Evolutionary conservation across 2,888 invertebrate species (phyloP).

Genomic region (Actias luna): DNA sequence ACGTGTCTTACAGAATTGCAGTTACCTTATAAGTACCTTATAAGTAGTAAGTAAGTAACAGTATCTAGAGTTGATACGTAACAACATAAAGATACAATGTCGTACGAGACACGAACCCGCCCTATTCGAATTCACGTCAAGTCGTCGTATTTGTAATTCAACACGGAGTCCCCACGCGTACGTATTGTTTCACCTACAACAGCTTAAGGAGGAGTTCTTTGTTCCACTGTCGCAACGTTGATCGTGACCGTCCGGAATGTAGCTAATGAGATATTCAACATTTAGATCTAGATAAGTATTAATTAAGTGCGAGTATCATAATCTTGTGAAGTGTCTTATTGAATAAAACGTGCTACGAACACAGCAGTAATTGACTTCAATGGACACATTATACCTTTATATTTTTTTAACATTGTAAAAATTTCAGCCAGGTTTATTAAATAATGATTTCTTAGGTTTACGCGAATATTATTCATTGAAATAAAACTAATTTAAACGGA

Average conservation of each 20-base stretch:
- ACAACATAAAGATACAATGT: slow-evolving; percentile 20
- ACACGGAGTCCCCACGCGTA: slow-evolving; percentile 61
- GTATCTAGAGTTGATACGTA: slow-evolving; percentile 8
- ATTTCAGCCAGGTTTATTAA: too few relatives aligned
- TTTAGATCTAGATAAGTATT: background rate
- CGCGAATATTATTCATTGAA: too few relatives aligned
- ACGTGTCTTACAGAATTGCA: slow-evolving; percentile 19
- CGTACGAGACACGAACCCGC: slow-evolving; percentile 29
- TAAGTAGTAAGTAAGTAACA: slow-evolving; percentile 3
- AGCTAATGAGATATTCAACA: slow-evolving; percentile 15
- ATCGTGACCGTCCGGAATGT: slow-evolving; percentile 13
- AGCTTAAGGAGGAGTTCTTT: slow-evolving; percentile 42
- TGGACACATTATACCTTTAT: too few relatives aligned
- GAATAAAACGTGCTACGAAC: background rate
- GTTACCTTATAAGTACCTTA: slow-evolving; percentile 5
- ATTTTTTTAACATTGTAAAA: background rate
- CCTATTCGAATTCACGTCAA: slow-evolving; percentile 77
- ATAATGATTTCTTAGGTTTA: too few relatives aligned
- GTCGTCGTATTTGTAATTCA: slow-evolving; percentile 78
- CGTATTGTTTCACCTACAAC: slow-evolving; percentile 73
- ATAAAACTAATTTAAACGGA: too few relatives aligned
- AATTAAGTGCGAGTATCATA: background rate
- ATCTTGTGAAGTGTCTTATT: background rate
- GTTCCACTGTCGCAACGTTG: slow-evolving; percentile 19
- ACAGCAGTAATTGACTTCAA: background rate